These are phyloP conservation scores for Auanema sp. DNA, from an alignment of 2,888 invertebrate genomes.

Conservation along the genomic window DNA sequence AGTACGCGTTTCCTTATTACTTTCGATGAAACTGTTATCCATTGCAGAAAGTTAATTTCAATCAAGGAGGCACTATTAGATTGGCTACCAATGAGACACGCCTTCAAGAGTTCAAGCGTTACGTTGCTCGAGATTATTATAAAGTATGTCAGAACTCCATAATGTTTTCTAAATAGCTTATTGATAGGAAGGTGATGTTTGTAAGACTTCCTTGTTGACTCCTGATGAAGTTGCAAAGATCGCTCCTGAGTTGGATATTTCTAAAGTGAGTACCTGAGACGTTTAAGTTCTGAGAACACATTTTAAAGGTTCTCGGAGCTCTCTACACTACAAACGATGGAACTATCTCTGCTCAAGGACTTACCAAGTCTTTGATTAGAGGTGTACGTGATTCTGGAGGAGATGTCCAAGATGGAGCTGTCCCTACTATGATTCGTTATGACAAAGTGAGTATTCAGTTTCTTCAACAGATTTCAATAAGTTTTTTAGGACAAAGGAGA, in stretches of 20 bases:
- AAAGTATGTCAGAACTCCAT: slow-evolving; percentile 35
- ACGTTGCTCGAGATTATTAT: slow-evolving; percentile 65
- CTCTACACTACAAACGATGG: slow-evolving; percentile 67
- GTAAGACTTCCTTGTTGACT: slow-evolving; percentile 43
- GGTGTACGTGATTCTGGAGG: slow-evolving; percentile 66
- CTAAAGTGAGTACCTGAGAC: slow-evolving; percentile 54
- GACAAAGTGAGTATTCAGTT: slow-evolving; percentile 61
- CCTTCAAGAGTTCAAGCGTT: slow-evolving; percentile 66
- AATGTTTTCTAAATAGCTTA: neutral
- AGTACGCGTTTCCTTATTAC: slow-evolving; percentile 43
- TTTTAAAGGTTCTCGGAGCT: slow-evolving; percentile 64
- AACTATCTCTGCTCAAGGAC: slow-evolving; percentile 66
- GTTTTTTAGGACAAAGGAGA: slow-evolving; percentile 22
- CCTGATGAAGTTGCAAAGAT: slow-evolving; percentile 64
- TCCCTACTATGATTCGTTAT: slow-evolving; percentile 44
- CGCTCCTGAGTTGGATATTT: slow-evolving; percentile 65
- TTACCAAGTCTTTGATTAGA: slow-evolving; percentile 66
- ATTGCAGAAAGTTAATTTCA: slow-evolving; percentile 65
- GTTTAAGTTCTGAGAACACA: slow-evolving; percentile 8
- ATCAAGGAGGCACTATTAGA: slow-evolving; percentile 66
- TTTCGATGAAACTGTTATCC: neutral
- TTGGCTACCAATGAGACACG: slow-evolving; percentile 65
- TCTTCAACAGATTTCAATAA: neutral
- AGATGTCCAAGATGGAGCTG: slow-evolving; percentile 55
- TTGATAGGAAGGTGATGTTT: slow-evolving; percentile 46